These are phyloP conservation scores for Pentalonia nigronervosa DNA, from an alignment of 1,140 invertebrate genomes.

Conservation along the genomic window DNA sequence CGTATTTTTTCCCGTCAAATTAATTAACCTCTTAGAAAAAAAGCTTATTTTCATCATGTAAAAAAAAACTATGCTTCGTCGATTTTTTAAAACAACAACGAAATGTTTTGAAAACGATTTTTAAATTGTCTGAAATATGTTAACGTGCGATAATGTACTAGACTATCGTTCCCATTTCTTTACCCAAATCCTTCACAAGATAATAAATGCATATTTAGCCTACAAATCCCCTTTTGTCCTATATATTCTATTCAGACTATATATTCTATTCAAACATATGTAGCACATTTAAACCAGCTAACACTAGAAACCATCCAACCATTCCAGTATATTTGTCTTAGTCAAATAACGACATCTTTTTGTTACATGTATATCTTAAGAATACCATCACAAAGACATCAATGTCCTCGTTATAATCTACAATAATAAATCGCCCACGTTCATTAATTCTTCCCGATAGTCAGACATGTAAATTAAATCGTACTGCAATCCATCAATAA, in stretches of 20 bases:
- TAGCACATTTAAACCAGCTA: not conserved
- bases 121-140: not conserved
- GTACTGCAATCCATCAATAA: not conserved
- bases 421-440: not conserved
- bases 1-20: not conserved
- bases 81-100: not conserved
- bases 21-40: not conserved
- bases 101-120: not conserved
- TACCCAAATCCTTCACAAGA: not conserved
- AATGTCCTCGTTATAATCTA: not conserved
- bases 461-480: not conserved
- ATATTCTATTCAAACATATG: not conserved
- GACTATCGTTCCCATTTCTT: not conserved
- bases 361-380: not conserved
- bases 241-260: not conserved
- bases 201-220: not conserved
- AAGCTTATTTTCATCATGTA: too few relatives aligned
- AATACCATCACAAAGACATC: not conserved
- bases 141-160: not conserved
- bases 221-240: not conserved
- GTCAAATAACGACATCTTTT: not conserved
- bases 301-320: not conserved
- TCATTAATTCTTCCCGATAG: not conserved
- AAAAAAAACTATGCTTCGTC: not conserved
- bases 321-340: not conserved